phyloP scores from a whole-genome alignment of 2,113 vertebrate genomes.

The Dromas ardeola region DNA sequence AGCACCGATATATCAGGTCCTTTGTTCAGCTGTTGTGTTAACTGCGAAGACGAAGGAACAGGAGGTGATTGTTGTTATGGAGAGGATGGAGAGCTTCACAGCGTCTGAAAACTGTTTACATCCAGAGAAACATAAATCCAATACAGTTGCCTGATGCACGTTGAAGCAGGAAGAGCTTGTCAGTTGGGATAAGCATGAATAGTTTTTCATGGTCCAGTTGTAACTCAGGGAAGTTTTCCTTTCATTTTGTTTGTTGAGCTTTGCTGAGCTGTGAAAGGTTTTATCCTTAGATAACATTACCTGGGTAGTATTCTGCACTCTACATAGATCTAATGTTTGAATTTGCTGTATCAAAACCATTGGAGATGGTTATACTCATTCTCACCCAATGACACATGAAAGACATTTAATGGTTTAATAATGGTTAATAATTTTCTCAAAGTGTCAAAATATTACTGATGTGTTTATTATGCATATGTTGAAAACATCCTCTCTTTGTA shows the following conservation, averaged over 20 bases:
- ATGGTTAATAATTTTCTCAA: not conserved
- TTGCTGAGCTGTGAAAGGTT: not conserved
- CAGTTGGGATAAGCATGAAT: not conserved
- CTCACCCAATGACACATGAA: not conserved
- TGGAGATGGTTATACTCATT: not conserved
- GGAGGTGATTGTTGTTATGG: not conserved
- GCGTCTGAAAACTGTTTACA: not conserved
- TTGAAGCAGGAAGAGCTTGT: not conserved
- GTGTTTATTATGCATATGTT: not conserved
- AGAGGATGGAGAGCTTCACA: not conserved
- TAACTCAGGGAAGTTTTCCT: not conserved
- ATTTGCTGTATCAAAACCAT: not conserved
- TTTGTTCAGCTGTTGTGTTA: not conserved
- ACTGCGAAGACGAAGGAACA: not conserved
- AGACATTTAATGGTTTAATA: not conserved
- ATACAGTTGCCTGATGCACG: not conserved
- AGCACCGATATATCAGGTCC: not conserved
- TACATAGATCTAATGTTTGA: not conserved
- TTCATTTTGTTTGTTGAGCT: not conserved
- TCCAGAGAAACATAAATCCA: not conserved
- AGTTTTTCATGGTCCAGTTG: not conserved
- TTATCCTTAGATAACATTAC: not conserved
- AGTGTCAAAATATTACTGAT: not conserved
- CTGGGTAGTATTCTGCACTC: not conserved
- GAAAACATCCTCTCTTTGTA: not conserved